A percentile compares a stretch with the other conserved stretches of the same genome.
These are phyloP conservation scores for Oreortyx pictus DNA, from an alignment of 2,797 vertebrate genomes.

Conservation along the genomic window DNA sequence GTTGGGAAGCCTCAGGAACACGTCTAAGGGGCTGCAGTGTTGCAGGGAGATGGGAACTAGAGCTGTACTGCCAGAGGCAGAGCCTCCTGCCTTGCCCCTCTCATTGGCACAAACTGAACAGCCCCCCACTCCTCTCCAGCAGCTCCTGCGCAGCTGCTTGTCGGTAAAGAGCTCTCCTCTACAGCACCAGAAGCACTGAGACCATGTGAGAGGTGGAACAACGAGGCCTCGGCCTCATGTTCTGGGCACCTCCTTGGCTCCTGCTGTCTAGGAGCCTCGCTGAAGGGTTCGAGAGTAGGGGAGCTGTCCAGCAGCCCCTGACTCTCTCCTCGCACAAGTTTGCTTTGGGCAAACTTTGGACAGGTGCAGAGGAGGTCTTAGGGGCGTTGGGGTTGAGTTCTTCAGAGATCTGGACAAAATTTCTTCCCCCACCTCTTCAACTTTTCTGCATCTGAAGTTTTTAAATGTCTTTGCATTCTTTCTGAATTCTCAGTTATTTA, in stretches of 20 bases:
- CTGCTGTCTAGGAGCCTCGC: not conserved
- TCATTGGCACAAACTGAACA: not conserved
- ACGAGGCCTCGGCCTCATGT: not conserved
- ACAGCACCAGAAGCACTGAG: not conserved
- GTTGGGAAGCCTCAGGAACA: fast-evolving
- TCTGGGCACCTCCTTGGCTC: not conserved
- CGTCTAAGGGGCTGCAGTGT: not conserved
- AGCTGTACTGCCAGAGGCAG: not conserved
- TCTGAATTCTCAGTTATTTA: constrained; percentile 18
- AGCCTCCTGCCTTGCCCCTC: not conserved
- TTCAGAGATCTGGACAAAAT: not conserved
- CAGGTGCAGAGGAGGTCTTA: not conserved
- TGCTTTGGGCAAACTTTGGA: not conserved
- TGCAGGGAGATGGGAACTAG: not conserved
- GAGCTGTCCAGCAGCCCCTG: not conserved
- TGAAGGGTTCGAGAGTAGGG: not conserved
- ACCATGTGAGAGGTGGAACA: fast-evolving
- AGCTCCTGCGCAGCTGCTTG: not conserved
- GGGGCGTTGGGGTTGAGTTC: not conserved
- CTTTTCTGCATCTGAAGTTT: constrained; percentile 3
- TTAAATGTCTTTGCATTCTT: not conserved
- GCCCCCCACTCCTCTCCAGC: not conserved
- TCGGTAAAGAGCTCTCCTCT: not conserved
- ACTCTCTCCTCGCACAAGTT: not conserved
- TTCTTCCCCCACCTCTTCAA: not conserved